These are phyloP conservation scores for Magallana nippona DNA, from an alignment of 2,888 invertebrate species.

Conservation along the genomic window DNA sequence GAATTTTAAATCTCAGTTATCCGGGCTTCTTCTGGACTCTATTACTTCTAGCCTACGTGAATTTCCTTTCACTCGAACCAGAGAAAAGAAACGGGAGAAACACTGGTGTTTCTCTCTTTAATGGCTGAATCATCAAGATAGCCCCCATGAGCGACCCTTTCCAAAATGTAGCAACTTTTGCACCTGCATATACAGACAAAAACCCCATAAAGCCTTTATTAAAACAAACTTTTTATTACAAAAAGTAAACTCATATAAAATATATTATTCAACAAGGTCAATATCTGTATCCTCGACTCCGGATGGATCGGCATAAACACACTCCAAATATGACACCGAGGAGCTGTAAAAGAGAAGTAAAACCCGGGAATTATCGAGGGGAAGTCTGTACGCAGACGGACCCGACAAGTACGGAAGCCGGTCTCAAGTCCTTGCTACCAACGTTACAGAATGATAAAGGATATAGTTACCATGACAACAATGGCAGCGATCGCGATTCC, in stretches of 20 bases:
- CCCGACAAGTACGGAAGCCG: background rate
- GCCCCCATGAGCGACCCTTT: too few species aligned
- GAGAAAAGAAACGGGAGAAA: too few species aligned
- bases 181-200: background rate
- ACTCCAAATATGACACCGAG: constrained; percentile 61
- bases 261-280: background rate
- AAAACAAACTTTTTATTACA: background rate
- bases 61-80: too few species aligned
- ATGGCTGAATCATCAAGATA: too few species aligned
- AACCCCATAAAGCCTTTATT: background rate
- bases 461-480: constrained; percentile 58
- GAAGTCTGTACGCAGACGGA: background rate
- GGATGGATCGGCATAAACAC: constrained; percentile 54
- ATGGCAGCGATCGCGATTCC: constrained; percentile 59
- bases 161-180: background rate
- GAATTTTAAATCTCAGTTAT: too few species aligned
- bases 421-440: too few species aligned
- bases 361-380: background rate
- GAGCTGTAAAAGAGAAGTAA: constrained; percentile 57
- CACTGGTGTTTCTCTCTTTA: too few species aligned
- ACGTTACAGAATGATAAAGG: background rate
- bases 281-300: constrained; percentile 34
- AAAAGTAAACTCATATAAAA: constrained; percentile 29
- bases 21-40: too few species aligned
- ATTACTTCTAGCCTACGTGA: too few species aligned